These are phyloP conservation scores for Cnemophilus loriae DNA, from an alignment of 2,113 vertebrate species.

Conservation along the genomic window DNA sequence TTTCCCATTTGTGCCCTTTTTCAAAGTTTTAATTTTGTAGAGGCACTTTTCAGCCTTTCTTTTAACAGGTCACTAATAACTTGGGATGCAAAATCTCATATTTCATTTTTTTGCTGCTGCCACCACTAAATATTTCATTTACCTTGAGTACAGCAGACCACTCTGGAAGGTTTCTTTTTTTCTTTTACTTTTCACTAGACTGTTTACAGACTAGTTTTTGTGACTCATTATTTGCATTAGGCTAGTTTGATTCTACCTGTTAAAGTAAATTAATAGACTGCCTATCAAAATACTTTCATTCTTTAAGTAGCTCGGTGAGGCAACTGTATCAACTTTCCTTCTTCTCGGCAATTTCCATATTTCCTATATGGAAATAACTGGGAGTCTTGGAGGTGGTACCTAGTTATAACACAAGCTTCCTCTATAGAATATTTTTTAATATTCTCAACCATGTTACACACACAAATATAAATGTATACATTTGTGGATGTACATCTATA, in stretches of 20 bases:
- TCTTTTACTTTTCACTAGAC: not conserved
- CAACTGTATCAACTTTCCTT: not conserved
- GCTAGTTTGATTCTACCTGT: conserved; percentile 21
- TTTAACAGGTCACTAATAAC: conserved; percentile 78
- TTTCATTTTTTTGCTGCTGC: conserved; percentile 72
- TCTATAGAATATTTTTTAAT: not conserved
- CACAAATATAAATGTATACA: not conserved
- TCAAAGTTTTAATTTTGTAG: conserved; percentile 77
- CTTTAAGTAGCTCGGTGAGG: not conserved
- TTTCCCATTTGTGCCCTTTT: conserved; percentile 74
- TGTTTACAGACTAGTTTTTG: conserved; percentile 49
- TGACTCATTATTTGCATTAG: conserved; percentile 23
- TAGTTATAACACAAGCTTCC: not conserved
- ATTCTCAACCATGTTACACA: not conserved
- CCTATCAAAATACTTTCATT: conserved; percentile 6
- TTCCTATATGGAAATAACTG: not conserved
- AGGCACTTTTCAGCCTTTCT: conserved; percentile 73
- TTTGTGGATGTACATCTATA: not conserved
- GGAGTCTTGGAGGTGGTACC: not conserved
- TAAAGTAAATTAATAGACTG: conserved; percentile 38
- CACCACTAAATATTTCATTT: conserved; percentile 77
- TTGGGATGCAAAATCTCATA: conserved; percentile 71
- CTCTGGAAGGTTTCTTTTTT: conserved; percentile 16
- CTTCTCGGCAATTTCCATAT: not conserved
- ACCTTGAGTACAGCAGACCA: conserved; percentile 48